Conservation (phyloP, 2,888 invertebrate species). For the Platynereis dumerilii region DNA sequence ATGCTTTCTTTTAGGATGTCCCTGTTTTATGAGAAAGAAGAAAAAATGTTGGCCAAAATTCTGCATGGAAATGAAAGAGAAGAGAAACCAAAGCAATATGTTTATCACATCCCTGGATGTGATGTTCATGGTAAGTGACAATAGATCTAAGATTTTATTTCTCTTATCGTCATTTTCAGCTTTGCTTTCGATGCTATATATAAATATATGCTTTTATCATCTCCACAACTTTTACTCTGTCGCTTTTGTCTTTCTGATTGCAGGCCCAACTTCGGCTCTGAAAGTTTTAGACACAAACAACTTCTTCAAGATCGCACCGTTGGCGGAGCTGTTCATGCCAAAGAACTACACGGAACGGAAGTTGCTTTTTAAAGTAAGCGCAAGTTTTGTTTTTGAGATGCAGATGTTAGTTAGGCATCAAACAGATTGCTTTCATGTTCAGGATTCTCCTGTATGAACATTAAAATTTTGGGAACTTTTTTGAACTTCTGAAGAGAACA, state of each 20-base stretch:
- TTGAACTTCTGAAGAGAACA: no score
- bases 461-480: no score
- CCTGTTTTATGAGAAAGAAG: constrained; percentile 48
- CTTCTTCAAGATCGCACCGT: constrained; percentile 43
- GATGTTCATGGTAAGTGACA: constrained; percentile 50
- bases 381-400: no score
- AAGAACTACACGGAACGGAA: constrained; percentile 53
- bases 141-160: neutral
- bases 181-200: no score
- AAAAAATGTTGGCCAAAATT: constrained; percentile 23
- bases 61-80: constrained; percentile 39
- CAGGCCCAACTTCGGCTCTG: constrained; percentile 33
- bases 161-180: no score
- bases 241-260: no score
- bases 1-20: constrained; percentile 47
- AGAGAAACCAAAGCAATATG: constrained; percentile 49
- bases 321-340: constrained; percentile 43
- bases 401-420: no score
- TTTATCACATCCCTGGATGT: constrained; percentile 50
- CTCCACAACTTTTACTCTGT: no score
- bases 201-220: no score
- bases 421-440: no score
- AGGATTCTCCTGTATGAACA: no score
- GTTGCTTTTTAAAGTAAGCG: constrained; percentile 50
- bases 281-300: constrained; percentile 48